Evolutionary conservation across 2,888 invertebrate genomes (phyloP).

Genomic region (Frankliniella intonsa): DNA sequence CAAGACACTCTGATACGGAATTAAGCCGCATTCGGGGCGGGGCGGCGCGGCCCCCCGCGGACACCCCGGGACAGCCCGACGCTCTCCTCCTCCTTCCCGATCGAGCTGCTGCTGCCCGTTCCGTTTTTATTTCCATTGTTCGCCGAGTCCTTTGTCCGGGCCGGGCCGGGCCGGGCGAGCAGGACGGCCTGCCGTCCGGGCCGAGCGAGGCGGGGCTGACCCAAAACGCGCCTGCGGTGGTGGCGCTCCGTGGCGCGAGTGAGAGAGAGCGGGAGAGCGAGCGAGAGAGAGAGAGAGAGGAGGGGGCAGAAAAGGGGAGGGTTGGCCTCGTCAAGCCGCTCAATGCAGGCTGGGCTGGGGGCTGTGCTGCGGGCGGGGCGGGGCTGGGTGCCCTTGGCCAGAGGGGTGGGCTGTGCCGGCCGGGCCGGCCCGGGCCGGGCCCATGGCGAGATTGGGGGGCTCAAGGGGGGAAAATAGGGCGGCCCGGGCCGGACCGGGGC

Average conservation of each 20-base stretch:
- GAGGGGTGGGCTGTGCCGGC: background rate
- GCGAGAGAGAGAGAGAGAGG: background rate
- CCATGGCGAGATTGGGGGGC: slow-evolving; percentile 13
- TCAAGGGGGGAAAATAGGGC: slow-evolving; percentile 19
- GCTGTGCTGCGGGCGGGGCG: background rate
- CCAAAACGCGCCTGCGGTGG: slow-evolving; percentile 11
- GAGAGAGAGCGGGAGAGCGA: background rate
- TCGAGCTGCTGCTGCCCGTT: background rate
- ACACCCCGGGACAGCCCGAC: background rate
- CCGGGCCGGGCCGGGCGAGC: too few relatives aligned
- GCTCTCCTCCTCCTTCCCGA: background rate
- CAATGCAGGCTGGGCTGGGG: background rate
- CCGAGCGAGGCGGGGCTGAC: slow-evolving; percentile 1
- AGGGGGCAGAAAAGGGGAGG: background rate
- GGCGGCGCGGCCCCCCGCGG: background rate
- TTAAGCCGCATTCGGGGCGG: background rate
- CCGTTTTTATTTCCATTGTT: slow-evolving; percentile 20
- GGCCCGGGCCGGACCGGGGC: background rate
- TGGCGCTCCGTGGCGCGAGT: background rate
- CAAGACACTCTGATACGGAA: too few relatives aligned
- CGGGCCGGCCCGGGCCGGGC: background rate
- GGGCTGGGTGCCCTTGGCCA: slow-evolving; percentile 1
- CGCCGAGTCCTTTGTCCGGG: slow-evolving; percentile 13
- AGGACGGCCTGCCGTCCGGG: too few relatives aligned
- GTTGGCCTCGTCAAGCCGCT: slow-evolving; percentile 6